Conservation (phyloP, 2,113 vertebrate genomes). For the Ictalurus punctatus region DNA sequence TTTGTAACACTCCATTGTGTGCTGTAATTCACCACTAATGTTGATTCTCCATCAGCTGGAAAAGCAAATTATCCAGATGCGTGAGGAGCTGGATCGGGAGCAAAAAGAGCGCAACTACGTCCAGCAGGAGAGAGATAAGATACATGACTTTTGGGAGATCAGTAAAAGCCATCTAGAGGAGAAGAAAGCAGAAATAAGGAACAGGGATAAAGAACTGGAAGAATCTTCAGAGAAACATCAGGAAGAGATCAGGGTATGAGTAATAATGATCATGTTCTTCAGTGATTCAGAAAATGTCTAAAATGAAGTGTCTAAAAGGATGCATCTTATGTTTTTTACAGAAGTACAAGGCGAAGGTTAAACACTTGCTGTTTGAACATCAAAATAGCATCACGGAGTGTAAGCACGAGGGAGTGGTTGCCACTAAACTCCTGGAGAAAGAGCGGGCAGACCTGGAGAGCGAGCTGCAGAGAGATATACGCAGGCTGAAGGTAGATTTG, state of each 20-base stretch:
- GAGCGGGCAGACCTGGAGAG: constrained; percentile 77
- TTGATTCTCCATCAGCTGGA: constrained; percentile 74
- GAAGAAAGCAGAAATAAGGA: constrained; percentile 77
- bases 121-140: constrained; percentile 87
- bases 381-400: constrained; percentile 84
- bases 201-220: constrained; percentile 82
- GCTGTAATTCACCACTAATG: not conserved
- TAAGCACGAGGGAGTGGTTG: constrained; percentile 69
- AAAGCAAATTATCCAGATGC: constrained; percentile 75
- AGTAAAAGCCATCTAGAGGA: constrained; percentile 82
- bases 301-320: not conserved
- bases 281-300: not conserved
- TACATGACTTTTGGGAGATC: constrained; percentile 86
- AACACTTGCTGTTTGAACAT: constrained; percentile 89
- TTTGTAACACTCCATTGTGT: not conserved
- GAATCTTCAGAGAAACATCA: constrained; percentile 84
- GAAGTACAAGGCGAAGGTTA: constrained; percentile 94
- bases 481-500: constrained; percentile 67
- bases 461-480: constrained; percentile 68
- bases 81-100: constrained; percentile 87
- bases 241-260: constrained; percentile 75
- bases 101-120: constrained; percentile 91
- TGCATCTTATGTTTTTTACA: constrained; percentile 40
- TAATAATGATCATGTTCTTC: not conserved
- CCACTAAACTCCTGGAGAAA: constrained; percentile 73